phyloP scores from a whole-genome alignment of 2,888 invertebrate genomes.

The Athalia rosae region DNA sequence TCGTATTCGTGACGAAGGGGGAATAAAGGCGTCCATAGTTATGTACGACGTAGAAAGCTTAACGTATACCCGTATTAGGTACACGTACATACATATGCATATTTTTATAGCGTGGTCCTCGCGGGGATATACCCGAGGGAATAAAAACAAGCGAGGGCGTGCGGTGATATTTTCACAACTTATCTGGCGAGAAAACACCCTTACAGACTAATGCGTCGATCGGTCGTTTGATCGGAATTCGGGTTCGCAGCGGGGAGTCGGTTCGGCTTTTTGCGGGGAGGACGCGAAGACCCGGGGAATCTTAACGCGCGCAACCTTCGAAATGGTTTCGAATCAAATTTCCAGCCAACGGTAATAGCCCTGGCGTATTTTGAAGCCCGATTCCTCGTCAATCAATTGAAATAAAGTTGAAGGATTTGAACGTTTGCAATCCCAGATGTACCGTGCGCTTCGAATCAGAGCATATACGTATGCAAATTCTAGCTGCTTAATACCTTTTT shows the following conservation, averaged over 20 bases:
- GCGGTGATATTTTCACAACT: slow-evolving; percentile 31
- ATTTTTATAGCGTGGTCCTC: neutral
- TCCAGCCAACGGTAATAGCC: slow-evolving; percentile 38
- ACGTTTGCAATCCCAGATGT: neutral
- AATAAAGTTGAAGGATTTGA: slow-evolving; percentile 33
- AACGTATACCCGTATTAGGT: neutral
- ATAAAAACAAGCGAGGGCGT: slow-evolving; percentile 26
- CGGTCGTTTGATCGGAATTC: slow-evolving; percentile 39
- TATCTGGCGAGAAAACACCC: slow-evolving; percentile 35
- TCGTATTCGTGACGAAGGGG: neutral
- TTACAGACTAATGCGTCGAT: slow-evolving; percentile 30
- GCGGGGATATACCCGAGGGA: slow-evolving; percentile 1
- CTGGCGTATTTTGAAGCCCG: slow-evolving; percentile 3
- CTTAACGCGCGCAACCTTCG: slow-evolving; percentile 33
- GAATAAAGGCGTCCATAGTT: neutral
- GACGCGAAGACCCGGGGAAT: neutral
- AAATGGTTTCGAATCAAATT: slow-evolving; percentile 39
- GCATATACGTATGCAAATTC: slow-evolving; percentile 4
- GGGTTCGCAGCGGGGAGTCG: neutral
- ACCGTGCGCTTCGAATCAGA: slow-evolving; percentile 11
- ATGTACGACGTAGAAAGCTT: neutral
- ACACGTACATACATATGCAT: neutral
- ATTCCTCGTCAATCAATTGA: slow-evolving; percentile 24
- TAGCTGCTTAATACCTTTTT: neutral
- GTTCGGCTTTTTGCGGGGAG: slow-evolving; percentile 5